Conservation (phyloP, 2,113 vertebrate species). For the Albula goreensis region DNA sequence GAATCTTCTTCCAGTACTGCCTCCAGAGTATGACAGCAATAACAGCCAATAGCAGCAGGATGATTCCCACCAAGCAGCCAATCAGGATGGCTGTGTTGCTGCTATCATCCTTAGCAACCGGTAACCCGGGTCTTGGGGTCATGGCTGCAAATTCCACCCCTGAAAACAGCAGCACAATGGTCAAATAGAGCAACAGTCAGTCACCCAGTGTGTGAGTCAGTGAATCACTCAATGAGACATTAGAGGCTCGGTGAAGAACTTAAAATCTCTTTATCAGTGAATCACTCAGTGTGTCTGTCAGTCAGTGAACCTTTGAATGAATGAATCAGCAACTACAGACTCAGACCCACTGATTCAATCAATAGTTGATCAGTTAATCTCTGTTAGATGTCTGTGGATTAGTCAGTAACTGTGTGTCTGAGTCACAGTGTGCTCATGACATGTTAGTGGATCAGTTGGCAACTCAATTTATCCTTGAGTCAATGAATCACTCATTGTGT, state of each 20-base stretch:
- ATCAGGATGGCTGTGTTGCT: conserved; percentile 87
- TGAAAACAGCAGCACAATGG: conserved; percentile 10
- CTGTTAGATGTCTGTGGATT: conserved; percentile 17
- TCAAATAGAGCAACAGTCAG: background rate
- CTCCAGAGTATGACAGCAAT: conserved; percentile 91
- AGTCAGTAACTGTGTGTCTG: conserved; percentile 36
- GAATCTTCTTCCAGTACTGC: conserved; percentile 88
- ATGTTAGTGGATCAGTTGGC: conserved; percentile 18
- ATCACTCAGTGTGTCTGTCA: background rate
- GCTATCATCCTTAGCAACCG: conserved; percentile 81
- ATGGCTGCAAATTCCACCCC: conserved; percentile 51
- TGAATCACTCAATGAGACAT: conserved; percentile 12
- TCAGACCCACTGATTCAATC: too few relatives aligned
- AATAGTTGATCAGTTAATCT: too few relatives aligned
- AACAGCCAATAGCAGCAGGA: conserved; percentile 83
- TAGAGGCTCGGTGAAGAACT: background rate
- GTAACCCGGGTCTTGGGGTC: conserved; percentile 70
- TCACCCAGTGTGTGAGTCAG: background rate
- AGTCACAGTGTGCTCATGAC: conserved; percentile 36
- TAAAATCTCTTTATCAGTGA: background rate
- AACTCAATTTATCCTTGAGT: background rate
- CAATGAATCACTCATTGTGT: background rate
- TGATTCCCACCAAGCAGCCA: conserved; percentile 91
- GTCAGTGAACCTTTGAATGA: background rate
- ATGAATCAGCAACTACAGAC: too few relatives aligned